Base-by-base conservation (phyloP, 2,797 vertebrate genomes). In the Graptemys geographica region DNA sequence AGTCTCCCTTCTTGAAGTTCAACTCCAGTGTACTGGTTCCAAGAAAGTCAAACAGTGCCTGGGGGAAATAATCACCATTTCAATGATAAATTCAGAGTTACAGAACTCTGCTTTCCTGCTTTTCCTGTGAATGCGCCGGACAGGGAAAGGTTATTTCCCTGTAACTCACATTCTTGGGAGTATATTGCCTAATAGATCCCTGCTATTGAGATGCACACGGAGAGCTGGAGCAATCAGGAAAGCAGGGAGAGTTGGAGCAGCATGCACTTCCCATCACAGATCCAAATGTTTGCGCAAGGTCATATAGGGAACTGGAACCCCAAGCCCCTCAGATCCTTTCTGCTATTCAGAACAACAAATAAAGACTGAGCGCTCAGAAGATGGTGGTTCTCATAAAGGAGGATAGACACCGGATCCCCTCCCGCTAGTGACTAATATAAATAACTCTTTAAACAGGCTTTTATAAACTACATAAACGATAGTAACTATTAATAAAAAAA, bases 11-110 rank as follows among this genome's bases (percentile, higher is more conserved):
- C 97, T 98, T 99, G 98, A 99, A 98, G 91, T 95, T 99, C 96
- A 99, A 97, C 97, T 99, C 99, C 95, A 99, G 97, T 79, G 98
- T 98, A 97, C 97, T 96, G 90, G 98, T 99, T 90, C 99, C 98
- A 62, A 98, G 98, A 98, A 99, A 99, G 98, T 99, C 99, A 96
- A 99, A 99, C 83, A 99, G 97, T 79, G 98, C 99, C 99, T 99
- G 81, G 52, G 62, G n/a, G 85, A 94, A 92, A 79, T 33, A 94
- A 28, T 78, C 84, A 95, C 80, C 3, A 81, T 5, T 47, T 0
- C 51, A 94, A 91, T 83, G 81, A 94, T 65, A 65, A 86, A 91
- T 81, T 88, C 81, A 76, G n/a, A 72, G 81, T 82, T 87, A 74
- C 3, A 49, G 44, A 91, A 59, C 6, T 49, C 53, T 69, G 27